phyloP scores from a whole-genome alignment of 2,888 invertebrate genomes.

The Rhamnusium bicolor region DNA sequence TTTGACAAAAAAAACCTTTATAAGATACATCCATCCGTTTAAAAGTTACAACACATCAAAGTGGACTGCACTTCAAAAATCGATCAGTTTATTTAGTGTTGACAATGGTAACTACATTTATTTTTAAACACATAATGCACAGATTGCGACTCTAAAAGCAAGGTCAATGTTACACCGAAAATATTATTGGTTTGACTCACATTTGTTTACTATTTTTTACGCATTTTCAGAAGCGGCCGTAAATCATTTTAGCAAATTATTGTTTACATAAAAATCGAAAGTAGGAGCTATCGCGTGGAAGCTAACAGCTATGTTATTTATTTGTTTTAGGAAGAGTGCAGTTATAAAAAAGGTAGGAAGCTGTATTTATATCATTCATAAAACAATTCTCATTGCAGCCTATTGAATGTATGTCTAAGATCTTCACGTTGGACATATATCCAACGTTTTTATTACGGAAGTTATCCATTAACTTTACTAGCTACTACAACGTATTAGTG shows the following conservation, averaged over 20 bases:
- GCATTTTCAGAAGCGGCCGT: not conserved
- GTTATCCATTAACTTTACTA: not conserved
- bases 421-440: not conserved
- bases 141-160: too few species aligned
- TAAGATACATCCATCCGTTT: too few species aligned
- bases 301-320: not conserved
- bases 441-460: not conserved
- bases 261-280: not conserved
- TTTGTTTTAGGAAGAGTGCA: not conserved
- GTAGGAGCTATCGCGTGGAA: not conserved
- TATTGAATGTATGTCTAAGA: not conserved
- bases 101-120: too few species aligned
- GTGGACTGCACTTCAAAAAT: too few species aligned
- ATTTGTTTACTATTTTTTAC: not conserved
- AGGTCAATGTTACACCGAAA: too few species aligned
- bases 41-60: too few species aligned
- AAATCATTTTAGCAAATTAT: not conserved
- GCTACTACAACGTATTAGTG: not conserved
- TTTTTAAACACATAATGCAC: too few species aligned
- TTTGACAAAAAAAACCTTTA: too few species aligned
- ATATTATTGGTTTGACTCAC: too few species aligned
- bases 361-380: not conserved
- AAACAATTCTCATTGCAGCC: not conserved
- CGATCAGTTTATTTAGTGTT: too few species aligned
- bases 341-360: not conserved